Evolutionary conservation across 2,888 invertebrate species (phyloP).

Genomic region (Agriotes lineatus): DNA sequence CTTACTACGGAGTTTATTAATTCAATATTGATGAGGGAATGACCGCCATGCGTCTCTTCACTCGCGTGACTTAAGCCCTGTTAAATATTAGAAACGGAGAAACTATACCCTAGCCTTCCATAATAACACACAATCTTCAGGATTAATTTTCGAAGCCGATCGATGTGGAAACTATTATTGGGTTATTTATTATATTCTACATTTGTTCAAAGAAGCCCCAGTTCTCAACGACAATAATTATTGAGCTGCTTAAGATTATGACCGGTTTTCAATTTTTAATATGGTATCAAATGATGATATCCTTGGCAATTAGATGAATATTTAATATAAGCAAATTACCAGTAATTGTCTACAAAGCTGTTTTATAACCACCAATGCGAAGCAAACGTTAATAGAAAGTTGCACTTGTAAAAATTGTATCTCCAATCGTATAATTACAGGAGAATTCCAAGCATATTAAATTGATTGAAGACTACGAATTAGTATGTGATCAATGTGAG

Average conservation of each 20-base stretch:
- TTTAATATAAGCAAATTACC: constrained; percentile 10
- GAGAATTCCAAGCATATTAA: no score
- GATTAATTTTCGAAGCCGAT: constrained; percentile 21
- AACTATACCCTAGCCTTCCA: constrained; percentile 29
- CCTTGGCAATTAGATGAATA: neutral
- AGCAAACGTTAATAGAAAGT: no score
- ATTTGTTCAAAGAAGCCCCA: neutral
- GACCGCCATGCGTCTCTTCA: constrained; percentile 48
- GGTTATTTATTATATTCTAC: neutral
- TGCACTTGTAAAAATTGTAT: no score
- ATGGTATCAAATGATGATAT: neutral
- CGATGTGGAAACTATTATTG: constrained; percentile 1
- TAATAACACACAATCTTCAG: constrained; percentile 22
- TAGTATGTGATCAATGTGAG: no score
- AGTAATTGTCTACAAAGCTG: no score
- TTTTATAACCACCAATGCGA: no score
- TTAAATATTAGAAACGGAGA: constrained; percentile 42
- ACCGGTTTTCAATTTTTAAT: no score
- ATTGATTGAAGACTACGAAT: no score
- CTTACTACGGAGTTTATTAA: constrained; percentile 36
- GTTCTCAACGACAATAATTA: no score
- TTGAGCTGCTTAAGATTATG: no score
- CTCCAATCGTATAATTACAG: no score
- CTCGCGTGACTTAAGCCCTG: constrained; percentile 48
- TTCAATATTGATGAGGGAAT: constrained; percentile 52